Base-by-base conservation (phyloP, 1,140 invertebrate genomes). In the Rhizoglyphus robini region DNA sequence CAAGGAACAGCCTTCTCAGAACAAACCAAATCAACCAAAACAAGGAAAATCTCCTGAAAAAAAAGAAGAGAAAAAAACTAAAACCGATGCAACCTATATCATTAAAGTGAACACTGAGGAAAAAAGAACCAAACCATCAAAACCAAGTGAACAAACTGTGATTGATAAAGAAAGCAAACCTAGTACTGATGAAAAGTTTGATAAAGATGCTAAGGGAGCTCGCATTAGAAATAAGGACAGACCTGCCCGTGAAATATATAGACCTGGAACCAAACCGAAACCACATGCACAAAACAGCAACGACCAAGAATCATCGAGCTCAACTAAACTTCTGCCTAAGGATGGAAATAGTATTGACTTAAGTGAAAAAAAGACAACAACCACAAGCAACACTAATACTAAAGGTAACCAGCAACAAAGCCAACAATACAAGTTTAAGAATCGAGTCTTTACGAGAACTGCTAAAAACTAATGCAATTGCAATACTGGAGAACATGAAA, bases 221-320 rank as follows among this genome's bases (percentile, higher is more conserved):
- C 1, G 64, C 30, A 60, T 65, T 36, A 49, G 64, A 5, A 65
- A 65, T 49, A 65, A 65, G 62, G 69, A 70, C 65, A 36, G 69
- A n/a, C 69, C 69, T 23, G 62, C 68, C 11, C 27, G 66, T 4
- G 69, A 70, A 67, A 70, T 70, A 23, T 70, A 70, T 25, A 65
- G 69, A 25, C 69, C 69, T 54, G 68, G 68, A n/a, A 8, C 29
- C 1, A 48, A 4, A 57, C 47, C 20, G 13, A 63, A 38, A 23
- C 30, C 8, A 41, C 15, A n/a, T n/a, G n/a, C n/a, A n/a, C n/a
- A n/a, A n/a, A 65, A 60, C 23, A 29, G 58, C 23, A 38, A 63
- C 27, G 4, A 49, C 32, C 8, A 8, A 47, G 32, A 47, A 47
- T 25, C 34, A 57, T 47, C 61, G 48, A 41, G n/a, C 11, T 61